Percentiles rank a stretch among this genome's conserved stretches.
Evolutionary conservation across 2,797 vertebrate species (phyloP).

Genomic region (Ficedula albicollis): DNA sequence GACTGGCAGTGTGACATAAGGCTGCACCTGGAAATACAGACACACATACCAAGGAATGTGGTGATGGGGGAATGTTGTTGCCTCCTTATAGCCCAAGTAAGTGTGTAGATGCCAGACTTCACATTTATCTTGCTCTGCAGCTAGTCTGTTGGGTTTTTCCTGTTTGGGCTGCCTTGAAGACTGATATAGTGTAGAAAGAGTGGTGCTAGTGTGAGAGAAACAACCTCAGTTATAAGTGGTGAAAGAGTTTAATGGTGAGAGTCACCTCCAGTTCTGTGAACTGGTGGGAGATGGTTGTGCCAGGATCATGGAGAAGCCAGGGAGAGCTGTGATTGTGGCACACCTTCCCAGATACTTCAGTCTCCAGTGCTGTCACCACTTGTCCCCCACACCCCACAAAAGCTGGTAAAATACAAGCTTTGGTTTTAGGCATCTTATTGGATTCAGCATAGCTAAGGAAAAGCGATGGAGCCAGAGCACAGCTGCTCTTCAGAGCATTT

Average conservation of each 20-base stretch:
- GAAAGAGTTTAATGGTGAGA: background rate
- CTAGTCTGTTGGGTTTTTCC: background rate
- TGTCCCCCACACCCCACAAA: background rate
- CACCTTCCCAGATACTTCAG: background rate
- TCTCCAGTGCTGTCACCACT: background rate
- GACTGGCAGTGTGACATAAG: fast-evolving
- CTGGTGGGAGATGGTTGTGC: background rate
- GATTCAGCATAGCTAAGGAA: background rate
- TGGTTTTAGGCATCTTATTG: background rate
- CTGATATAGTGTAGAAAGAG: background rate
- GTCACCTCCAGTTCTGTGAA: background rate
- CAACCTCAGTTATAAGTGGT: background rate
- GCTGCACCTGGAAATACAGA: background rate
- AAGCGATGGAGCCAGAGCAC: background rate
- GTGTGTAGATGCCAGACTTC: background rate
- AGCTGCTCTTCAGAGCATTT: background rate
- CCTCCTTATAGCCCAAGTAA: background rate
- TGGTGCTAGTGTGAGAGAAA: background rate
- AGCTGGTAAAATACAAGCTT: background rate
- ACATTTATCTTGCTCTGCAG: background rate
- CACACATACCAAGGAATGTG: background rate
- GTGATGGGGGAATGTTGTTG: fast-evolving
- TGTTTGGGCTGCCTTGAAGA: background rate
- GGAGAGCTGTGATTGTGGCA: background rate
- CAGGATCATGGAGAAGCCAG: background rate